phyloP scores from a whole-genome alignment of 2,797 vertebrate genomes.

The Acanthornis magna region DNA sequence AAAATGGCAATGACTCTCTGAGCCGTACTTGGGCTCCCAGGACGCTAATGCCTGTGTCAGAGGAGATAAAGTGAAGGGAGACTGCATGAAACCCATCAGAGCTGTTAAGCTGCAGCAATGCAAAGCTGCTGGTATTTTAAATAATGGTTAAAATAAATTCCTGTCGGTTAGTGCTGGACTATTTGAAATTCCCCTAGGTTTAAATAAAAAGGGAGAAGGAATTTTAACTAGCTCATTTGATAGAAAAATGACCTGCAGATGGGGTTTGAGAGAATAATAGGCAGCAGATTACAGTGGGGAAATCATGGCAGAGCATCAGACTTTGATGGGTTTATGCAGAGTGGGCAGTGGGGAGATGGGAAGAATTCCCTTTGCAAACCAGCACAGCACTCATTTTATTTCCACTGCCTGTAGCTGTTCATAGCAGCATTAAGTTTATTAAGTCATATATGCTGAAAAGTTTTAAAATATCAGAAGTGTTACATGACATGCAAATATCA shows the following conservation, averaged over 20 bases:
- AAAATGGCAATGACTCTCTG: neutral
- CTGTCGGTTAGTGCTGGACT: neutral
- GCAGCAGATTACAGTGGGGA: neutral
- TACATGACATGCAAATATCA: neutral
- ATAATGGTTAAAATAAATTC: slow-evolving; percentile 5
- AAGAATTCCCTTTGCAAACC: neutral
- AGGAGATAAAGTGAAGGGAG: neutral
- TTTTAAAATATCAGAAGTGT: neutral
- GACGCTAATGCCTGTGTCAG: neutral
- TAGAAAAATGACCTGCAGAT: slow-evolving; percentile 12
- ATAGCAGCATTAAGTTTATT: neutral
- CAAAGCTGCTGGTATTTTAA: neutral
- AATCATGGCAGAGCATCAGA: neutral
- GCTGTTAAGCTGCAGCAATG: neutral
- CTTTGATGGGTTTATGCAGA: neutral
- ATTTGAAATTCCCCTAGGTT: slow-evolving; percentile 6
- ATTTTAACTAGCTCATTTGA: slow-evolving; percentile 30
- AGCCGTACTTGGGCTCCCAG: neutral
- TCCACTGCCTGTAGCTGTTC: neutral
- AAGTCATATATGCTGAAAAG: neutral
- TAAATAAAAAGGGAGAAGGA: neutral
- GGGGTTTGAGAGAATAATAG: slow-evolving; percentile 17
- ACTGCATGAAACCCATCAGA: neutral
- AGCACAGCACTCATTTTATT: neutral
- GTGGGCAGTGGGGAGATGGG: neutral